phyloP scores from a whole-genome alignment of 2,888 invertebrate species.

The Melolontha melolontha region DNA sequence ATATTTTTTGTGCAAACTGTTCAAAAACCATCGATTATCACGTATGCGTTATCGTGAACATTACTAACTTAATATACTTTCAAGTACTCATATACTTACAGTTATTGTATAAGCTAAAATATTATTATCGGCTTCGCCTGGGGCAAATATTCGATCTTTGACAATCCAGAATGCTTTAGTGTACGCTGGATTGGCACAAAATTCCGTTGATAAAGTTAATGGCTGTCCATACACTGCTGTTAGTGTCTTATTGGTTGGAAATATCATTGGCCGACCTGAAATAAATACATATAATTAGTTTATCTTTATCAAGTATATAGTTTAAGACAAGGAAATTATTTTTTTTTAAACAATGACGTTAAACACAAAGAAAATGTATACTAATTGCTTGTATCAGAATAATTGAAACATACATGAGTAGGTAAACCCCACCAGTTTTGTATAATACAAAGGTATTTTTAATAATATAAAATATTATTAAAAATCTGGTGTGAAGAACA shows the following conservation, averaged over 20 bases:
- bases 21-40: no score
- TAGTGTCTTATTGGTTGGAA: constrained; percentile 74
- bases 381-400: no score
- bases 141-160: constrained; percentile 68
- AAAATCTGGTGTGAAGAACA: no score
- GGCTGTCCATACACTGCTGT: constrained; percentile 78
- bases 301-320: constrained; percentile 1
- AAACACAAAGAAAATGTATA: no score
- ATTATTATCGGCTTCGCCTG: constrained; percentile 67
- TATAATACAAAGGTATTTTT: no score
- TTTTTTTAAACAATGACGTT: no score
- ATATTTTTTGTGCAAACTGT: no score
- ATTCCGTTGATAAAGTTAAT: constrained; percentile 77
- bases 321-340: neutral
- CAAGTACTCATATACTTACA: constrained; percentile 59
- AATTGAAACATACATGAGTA: no score
- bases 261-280: constrained; percentile 76
- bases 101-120: constrained; percentile 69
- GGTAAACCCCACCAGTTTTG: no score
- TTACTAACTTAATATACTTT: neutral
- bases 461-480: no score
- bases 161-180: constrained; percentile 74
- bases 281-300: constrained; percentile 54
- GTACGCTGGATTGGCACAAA: constrained; percentile 81
- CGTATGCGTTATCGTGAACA: no score